These are phyloP conservation scores for Platorchestia sp. DNA, from an alignment of 1,140 invertebrate species.

Conservation along the genomic window DNA sequence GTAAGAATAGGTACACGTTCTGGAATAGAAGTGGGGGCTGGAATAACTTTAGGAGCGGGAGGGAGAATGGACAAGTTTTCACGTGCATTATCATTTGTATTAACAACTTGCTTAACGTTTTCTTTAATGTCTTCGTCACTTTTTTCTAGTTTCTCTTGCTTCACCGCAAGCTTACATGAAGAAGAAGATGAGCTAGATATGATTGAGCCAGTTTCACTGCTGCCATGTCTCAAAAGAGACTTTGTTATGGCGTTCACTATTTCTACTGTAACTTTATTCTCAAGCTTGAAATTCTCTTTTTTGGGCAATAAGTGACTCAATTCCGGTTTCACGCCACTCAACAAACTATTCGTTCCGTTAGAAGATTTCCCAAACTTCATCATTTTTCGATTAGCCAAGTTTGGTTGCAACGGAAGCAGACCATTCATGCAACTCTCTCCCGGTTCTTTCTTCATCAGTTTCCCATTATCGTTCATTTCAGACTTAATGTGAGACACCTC, in stretches of 20 bases:
- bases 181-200: background rate
- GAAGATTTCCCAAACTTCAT: background rate
- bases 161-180: no score
- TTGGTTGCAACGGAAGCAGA: background rate
- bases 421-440: background rate
- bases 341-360: background rate
- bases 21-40: background rate
- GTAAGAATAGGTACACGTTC: background rate
- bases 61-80: background rate
- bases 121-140: no score
- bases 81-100: background rate
- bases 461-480: background rate
- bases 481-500: background rate
- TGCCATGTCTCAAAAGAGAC: background rate
- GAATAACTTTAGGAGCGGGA: background rate
- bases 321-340: background rate
- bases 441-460: background rate
- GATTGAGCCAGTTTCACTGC: background rate
- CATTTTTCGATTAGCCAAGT: background rate
- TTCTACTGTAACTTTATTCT: background rate
- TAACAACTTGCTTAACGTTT: background rate
- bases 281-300: background rate
- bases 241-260: background rate
- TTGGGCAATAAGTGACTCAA: background rate
- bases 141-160: no score